A percentile compares a stretch with the other conserved stretches of the same genome.
Conservation (phyloP, 2,113 vertebrate genomes). For the Lathamus discolor region DNA sequence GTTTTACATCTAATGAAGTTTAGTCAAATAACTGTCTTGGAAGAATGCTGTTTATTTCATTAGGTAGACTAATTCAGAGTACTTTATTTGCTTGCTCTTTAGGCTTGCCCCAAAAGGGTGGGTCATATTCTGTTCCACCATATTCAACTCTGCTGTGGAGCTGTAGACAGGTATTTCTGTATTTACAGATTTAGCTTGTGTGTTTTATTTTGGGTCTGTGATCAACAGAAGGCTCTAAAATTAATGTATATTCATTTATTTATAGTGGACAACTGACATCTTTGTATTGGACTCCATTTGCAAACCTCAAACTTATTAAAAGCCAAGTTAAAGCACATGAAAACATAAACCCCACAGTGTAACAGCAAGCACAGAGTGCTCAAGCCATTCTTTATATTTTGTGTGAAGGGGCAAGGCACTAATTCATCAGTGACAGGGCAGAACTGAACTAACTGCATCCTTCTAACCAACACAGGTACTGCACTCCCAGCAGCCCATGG, state of each 20-base stretch:
- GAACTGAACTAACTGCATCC: not conserved
- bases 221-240: not conserved
- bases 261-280: not conserved
- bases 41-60: not conserved
- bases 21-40: not conserved
- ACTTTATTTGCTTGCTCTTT: not conserved
- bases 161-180: not conserved
- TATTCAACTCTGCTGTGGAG: not conserved
- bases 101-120: not conserved
- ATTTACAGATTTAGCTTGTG: not conserved
- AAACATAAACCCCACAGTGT: not conserved
- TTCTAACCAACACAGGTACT: not conserved
- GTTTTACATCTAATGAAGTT: not conserved
- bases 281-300: not conserved
- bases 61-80: not conserved
- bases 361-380: not conserved
- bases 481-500: not conserved
- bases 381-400: not conserved
- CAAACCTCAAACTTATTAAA: conserved; percentile 30
- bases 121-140: not conserved
- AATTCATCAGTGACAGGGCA: not conserved
- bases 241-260: not conserved
- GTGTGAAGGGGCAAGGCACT: fast-evolving
- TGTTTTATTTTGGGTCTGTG: not conserved
- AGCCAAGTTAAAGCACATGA: not conserved